Conservation (phyloP, 2,113 vertebrate genomes). For the Nanorana parkeri region DNA sequence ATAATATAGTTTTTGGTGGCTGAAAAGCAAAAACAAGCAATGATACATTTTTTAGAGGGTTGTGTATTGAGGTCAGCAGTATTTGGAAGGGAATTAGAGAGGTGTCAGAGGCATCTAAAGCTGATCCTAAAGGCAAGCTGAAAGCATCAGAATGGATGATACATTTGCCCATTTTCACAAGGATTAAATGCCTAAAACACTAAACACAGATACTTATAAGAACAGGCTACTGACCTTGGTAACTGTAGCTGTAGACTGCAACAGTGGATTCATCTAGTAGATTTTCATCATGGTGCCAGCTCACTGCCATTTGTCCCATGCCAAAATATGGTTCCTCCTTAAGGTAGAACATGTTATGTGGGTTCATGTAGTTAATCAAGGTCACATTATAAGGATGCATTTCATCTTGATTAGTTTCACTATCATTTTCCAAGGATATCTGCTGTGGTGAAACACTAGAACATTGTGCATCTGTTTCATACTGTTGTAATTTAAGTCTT, state of each 20-base stretch:
- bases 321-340: constrained; percentile 96
- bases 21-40: no score
- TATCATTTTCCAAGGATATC: constrained; percentile 31
- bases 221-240: constrained; percentile 70
- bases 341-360: constrained; percentile 84
- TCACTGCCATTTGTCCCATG: constrained; percentile 97
- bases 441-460: constrained; percentile 1
- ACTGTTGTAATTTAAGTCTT: constrained; percentile 65
- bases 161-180: no score
- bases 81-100: no score
- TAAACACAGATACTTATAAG: no score
- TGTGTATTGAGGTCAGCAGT: no score
- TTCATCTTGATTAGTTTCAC: constrained; percentile 26
- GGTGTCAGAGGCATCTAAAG: no score
- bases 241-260: constrained; percentile 93
- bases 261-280: constrained; percentile 87
- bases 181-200: no score
- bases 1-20: no score
- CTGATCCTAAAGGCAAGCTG: no score
- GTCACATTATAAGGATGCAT: constrained; percentile 82
- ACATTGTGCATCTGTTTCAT: not conserved
- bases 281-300: constrained; percentile 97
- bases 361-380: constrained; percentile 97
- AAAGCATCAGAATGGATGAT: no score
- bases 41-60: no score